Conservation (phyloP, 1,140 invertebrate genomes). For the Papilio machaon region DNA sequence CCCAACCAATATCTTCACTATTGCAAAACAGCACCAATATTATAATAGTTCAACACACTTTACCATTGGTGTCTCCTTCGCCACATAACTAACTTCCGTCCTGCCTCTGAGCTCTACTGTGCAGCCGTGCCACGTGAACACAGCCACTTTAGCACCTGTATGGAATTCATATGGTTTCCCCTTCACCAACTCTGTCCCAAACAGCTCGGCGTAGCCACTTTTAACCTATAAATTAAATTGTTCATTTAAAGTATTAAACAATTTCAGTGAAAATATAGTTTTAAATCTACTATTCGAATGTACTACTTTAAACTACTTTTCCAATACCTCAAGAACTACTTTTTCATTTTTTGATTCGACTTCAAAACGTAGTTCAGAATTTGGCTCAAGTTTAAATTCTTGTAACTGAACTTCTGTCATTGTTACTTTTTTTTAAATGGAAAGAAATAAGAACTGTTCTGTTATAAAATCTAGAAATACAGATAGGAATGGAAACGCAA, state of each 20-base stretch:
- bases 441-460: neutral
- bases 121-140: slow-evolving; percentile 98
- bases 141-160: slow-evolving; percentile 95
- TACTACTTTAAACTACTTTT: neutral
- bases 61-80: slow-evolving; percentile 98
- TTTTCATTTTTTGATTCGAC: slow-evolving; percentile 94
- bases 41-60: slow-evolving; percentile 8
- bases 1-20: neutral
- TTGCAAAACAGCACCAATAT: neutral
- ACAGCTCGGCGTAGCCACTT: slow-evolving; percentile 95
- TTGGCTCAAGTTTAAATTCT: slow-evolving; percentile 93
- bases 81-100: slow-evolving; percentile 96
- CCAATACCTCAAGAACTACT: slow-evolving; percentile 89
- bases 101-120: slow-evolving; percentile 91
- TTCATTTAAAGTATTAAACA: slow-evolving; percentile 66
- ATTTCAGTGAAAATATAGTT: slow-evolving; percentile 24
- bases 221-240: slow-evolving; percentile 84
- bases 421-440: slow-evolving; percentile 35
- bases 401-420: slow-evolving; percentile 82
- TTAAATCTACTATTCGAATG: neutral
- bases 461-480: neutral
- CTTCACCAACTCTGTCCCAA: slow-evolving; percentile 97
- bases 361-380: slow-evolving; percentile 96
- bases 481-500: slow-evolving; percentile 7
- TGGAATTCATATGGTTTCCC: slow-evolving; percentile 96